Evolutionary conservation across 2,797 vertebrate species (phyloP), one percentile per base, ranked within the genome.

Genomic region (Smutsia gigantea): DNA sequence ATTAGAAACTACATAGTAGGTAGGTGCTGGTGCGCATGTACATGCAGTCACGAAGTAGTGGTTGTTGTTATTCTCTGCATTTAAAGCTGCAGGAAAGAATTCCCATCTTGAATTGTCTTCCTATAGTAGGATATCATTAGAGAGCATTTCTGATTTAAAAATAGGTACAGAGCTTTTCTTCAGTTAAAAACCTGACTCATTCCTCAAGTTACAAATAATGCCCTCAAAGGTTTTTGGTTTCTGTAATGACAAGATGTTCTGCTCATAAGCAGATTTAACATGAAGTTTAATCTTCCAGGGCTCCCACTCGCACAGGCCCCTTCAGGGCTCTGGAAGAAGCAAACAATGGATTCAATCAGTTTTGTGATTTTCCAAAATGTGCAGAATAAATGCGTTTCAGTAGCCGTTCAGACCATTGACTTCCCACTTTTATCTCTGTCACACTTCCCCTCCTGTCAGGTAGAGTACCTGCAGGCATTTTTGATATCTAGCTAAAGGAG

Each of bases 111-210:
- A 90, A 82, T 64, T 85, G 19, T 53, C 64, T 87, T 79, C 74
- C 71, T 85, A 69, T 1, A 31, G 5, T 46, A 88, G 39, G 25
- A 92, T 46, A 88, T 81, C 46, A 88, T 59, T 69, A 89, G 10
- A 90, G 63, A 92, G 53, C 4, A 78, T 86, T 96, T 78, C n/a
- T 57, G 21, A 53, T 93, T 92, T 90, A 53, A 95, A 95, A 96
- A 90, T 83, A 90, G 55, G 21, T 46, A 86, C 10, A 64, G 1
- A 53, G 13, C 11, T 90, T 46, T 94, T 82, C 49, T 95, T 84
- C 46, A 63, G 49, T 88, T 90, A 82, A 88, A 97, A 96, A 49
- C 23, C 74, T 92, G 82, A 90, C 72, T 86, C 57, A 93, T 68
- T 89, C n/a, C 57, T 93, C 53, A 90, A 83, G 46, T 94, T 78